Evolutionary conservation across 2,113 vertebrate genomes (phyloP), one percentile per base, ranked within the genome.

Genomic region (Deroptyus accipitrinus): DNA sequence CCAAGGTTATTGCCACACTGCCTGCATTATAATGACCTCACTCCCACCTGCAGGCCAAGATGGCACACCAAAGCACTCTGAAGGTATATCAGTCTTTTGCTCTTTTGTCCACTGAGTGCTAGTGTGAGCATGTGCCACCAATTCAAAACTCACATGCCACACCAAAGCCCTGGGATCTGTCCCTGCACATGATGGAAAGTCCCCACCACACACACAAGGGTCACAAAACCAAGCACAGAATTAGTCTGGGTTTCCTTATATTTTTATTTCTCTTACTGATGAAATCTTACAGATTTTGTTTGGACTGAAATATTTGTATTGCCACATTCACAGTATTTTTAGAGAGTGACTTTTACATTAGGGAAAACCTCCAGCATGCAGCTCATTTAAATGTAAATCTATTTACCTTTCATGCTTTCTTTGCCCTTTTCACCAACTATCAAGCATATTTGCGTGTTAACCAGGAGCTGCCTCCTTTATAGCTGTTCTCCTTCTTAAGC

Each of bases 371-470:
- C 86, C 81, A 91, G 88, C 92, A 79, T 39, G 86, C 2, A 1
- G 90, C 88, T 95, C 92, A 96, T 96, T 96, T 96, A 94, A 96
- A 97, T 96, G 92, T 96, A 97, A 97, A 97, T 97, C 95, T 96
- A 94, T 97, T 97, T 96, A 96, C 96, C 95, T 96, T 96, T 95
- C 96, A 96, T 94, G 92, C 96, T 97, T 96, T 94, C 96, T 95
- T 94, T 97, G 96, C 95, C 96, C 96, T 97, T 97, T 97, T 95
- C 96, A 96, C 92, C 95, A 96, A 95, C 95, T 96, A 96, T 94
- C 96, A 94, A 94, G 94, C 86, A 74, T 85, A 97, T 96, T 94
- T 96, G 86, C 77, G 94, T 97, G 95, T 94, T 97, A 97, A 97
- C 80, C 92, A 94, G 96, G 86, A 96, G 69, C 94, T 97, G 95